Evolutionary conservation across 2,888 invertebrate genomes (phyloP).

Genomic region (Philaethria dido): DNA sequence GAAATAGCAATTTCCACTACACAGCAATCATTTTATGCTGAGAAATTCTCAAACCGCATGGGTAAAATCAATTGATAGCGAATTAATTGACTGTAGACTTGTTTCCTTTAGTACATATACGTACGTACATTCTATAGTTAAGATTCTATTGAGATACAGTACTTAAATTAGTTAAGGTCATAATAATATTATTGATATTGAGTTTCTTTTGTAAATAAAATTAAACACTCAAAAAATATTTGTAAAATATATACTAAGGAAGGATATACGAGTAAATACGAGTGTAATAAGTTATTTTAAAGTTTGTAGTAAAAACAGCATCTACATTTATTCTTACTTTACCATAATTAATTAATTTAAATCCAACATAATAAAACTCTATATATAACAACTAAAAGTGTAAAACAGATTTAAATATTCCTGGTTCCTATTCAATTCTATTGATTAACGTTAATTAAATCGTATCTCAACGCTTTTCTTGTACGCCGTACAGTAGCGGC

Average conservation of each 20-base stretch:
- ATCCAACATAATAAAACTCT: not conserved
- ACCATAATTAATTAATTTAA: no score
- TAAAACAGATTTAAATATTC: not conserved
- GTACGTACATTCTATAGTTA: not conserved
- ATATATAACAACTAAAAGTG: not conserved
- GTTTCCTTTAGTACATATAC: not conserved
- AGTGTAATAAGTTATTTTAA: not conserved
- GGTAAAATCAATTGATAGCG: not conserved
- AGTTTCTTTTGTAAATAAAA: no score
- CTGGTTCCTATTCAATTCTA: not conserved
- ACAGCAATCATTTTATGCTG: not conserved
- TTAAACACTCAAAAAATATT: not conserved
- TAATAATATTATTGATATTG: no score
- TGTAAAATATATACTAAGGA: no score
- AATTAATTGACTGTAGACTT: not conserved
- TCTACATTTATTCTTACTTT: not conserved
- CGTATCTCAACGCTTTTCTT: not conserved
- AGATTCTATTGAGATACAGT: not conserved
- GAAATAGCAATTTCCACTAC: not conserved
- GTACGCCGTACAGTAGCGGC: not conserved
- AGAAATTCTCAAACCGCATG: not conserved
- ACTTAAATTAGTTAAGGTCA: no score
- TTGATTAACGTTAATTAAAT: conserved; percentile 7
- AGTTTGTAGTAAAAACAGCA: not conserved
- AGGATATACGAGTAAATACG: no score